Base-by-base conservation (phyloP, 2,888 invertebrate species). In the Azorinus chamasolen region DNA sequence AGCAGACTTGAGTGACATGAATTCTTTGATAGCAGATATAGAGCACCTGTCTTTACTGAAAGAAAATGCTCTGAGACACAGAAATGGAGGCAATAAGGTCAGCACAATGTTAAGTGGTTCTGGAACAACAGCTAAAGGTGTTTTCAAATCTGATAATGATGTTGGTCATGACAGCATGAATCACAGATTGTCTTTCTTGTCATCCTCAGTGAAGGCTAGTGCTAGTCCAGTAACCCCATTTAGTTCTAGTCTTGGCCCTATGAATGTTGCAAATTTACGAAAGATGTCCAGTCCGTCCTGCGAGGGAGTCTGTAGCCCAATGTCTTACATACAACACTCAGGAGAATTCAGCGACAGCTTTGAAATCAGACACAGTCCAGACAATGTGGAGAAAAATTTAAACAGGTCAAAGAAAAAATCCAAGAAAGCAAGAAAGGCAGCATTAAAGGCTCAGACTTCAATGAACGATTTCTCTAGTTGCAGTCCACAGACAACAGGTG, bases 221-320 rank as follows among this genome's bases (percentile, higher is more conserved):
- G 27, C 24, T 18, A 45, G n/a, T 25, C 20, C 20, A 27, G n/a
- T 5, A 16, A 46, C 25, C 3, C 25, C 45, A 22, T 25, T 25
- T 20, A 10, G n/a, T 32, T 5, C 20, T 0, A 57, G 18, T 41
- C n/a, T 14, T 18, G 37, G n/a, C n/a, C 20, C 18, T 20, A 18
- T 18, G 12, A 20, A 18, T 25, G 18, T 39, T 57, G 18, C 39
- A 3, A 57, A n/a, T 39, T 41, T 39, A 41, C 18, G 59, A 20
- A 70, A 74, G 66, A 74, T 79, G 71, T 79, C 79, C 16, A 79
- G 79, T 59, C 79, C 79, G 12, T 27, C 58, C 0, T 46, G 50
- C 14, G 43, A 41, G 22, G 46, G 46, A 18, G 62, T 68, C 45
- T 79, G 74, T 55, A 79, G 63, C 18, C 79, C 79, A 3, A 45